A percentile compares a stretch with the other conserved stretches of the same genome.
phyloP scores from a whole-genome alignment of 2,113 vertebrate species.

The Phycodurus eques region DNA sequence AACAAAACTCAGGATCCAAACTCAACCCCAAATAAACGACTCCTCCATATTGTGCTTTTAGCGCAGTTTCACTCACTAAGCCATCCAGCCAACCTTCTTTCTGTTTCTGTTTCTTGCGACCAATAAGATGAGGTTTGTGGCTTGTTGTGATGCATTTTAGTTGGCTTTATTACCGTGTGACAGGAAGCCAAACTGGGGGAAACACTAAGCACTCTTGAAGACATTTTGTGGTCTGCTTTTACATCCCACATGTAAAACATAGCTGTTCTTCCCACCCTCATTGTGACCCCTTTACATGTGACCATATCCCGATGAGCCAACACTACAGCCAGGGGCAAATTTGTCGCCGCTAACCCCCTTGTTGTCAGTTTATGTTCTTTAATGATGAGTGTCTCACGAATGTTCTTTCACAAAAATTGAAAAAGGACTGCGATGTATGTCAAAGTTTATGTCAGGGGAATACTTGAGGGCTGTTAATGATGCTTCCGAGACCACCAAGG shows the following conservation, averaged over 20 bases:
- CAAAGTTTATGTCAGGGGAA: constrained; percentile 32
- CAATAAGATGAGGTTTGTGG: background rate
- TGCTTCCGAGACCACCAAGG: constrained; percentile 51
- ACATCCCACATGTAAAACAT: too few species aligned
- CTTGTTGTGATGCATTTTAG: background rate
- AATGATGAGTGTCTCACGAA: constrained; percentile 59
- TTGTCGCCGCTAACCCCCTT: background rate
- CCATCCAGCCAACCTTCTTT: background rate
- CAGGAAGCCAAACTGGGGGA: background rate
- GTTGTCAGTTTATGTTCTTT: constrained; percentile 48
- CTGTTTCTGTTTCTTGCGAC: background rate
- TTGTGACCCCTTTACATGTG: too few species aligned
- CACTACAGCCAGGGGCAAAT: too few species aligned
- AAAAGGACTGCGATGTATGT: constrained; percentile 18
- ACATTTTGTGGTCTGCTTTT: background rate
- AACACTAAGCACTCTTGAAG: background rate
- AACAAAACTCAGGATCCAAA: background rate
- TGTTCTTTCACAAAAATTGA: constrained; percentile 36
- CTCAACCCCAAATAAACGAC: background rate
- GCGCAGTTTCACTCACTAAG: background rate
- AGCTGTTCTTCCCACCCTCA: too few species aligned
- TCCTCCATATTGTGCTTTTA: background rate
- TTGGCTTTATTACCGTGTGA: background rate
- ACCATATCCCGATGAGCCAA: too few species aligned
- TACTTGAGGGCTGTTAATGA: constrained; percentile 55